Evolutionary conservation across 2,113 vertebrate species (phyloP).

Genomic region (Cyanistes caeruleus): DNA sequence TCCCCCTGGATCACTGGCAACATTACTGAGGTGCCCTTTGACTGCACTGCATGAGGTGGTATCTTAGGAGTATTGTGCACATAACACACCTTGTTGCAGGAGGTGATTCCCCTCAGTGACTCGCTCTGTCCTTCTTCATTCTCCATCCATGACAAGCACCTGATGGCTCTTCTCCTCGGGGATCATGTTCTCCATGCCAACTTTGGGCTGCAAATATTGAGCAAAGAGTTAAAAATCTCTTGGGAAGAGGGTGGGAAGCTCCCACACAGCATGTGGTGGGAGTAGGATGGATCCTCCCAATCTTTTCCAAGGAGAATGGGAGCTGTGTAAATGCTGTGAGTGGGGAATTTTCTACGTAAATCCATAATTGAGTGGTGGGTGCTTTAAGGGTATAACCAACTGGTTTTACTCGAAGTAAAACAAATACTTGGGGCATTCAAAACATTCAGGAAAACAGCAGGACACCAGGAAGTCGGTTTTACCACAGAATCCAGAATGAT

Average conservation of each 20-base stretch:
- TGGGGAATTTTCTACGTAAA: not conserved
- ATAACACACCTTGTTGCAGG: not conserved
- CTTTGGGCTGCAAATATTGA: not conserved
- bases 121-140: not conserved
- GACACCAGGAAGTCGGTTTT: not conserved
- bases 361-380: not conserved
- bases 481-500: not conserved
- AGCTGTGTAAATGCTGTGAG: not conserved
- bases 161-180: not conserved
- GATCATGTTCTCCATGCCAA: not conserved
- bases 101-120: not conserved
- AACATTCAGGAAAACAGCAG: not conserved
- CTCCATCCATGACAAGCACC: accelerated
- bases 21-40: not conserved
- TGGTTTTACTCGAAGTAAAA: not conserved
- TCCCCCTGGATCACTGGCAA: not conserved
- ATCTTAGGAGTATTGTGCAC: not conserved
- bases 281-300: not conserved
- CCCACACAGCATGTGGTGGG: not conserved
- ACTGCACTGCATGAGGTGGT: too few species aligned
- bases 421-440: not conserved
- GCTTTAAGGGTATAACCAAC: not conserved
- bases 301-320: not conserved
- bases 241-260: not conserved
- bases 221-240: not conserved